These are phyloP conservation scores for Hapalemur alaotrensis DNA, from an alignment of 2,797 vertebrate species.

Conservation along the genomic window DNA sequence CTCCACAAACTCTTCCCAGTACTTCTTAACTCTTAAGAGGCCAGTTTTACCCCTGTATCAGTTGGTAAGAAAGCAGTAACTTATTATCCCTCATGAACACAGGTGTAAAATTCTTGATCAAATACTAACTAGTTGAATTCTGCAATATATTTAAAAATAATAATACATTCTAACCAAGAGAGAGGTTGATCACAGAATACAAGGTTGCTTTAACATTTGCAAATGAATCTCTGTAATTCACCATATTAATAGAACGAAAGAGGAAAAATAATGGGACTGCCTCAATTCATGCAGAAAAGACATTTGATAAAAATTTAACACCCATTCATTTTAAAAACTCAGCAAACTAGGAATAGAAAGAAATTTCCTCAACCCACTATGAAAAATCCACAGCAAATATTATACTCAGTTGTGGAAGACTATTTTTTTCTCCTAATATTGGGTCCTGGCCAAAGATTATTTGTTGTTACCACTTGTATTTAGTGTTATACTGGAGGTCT, in stretches of 20 bases:
- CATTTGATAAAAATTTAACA: too few relatives aligned
- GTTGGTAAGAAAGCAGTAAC: not conserved
- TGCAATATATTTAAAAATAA: not conserved
- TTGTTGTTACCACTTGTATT: not conserved
- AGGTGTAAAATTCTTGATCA: conserved; percentile 31
- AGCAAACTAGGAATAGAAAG: too few relatives aligned
- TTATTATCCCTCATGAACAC: not conserved
- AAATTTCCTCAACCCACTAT: not conserved
- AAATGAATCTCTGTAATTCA: too few relatives aligned
- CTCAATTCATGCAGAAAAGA: too few relatives aligned
- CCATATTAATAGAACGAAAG: too few relatives aligned
- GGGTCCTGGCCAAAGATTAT: not conserved
- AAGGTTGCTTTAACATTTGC: not conserved
- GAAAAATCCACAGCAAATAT: not conserved
- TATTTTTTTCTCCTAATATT: not conserved
- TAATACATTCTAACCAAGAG: not conserved
- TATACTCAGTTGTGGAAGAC: not conserved
- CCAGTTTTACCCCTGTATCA: not conserved
- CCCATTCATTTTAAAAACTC: too few relatives aligned
- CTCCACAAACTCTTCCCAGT: not conserved
- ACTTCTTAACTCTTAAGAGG: not conserved
- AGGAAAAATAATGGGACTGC: too few relatives aligned
- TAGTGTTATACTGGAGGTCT: not conserved
- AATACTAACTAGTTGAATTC: conserved; percentile 19
- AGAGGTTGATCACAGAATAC: not conserved